phyloP scores from a whole-genome alignment of 2,888 invertebrate genomes.

The Strigamia crassipes region DNA sequence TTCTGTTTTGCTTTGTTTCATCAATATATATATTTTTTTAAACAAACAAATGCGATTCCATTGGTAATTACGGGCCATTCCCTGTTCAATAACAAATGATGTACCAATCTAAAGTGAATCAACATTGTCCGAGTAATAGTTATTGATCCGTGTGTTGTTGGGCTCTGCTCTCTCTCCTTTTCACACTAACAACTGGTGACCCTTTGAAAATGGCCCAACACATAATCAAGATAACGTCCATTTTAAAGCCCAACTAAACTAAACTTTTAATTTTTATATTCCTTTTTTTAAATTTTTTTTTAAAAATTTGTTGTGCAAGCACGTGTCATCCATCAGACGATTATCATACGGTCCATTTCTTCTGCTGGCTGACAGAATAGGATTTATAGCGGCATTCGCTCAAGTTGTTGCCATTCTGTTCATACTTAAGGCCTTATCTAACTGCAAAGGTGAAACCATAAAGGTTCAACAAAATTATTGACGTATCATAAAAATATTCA shows the following conservation, averaged over 20 bases:
- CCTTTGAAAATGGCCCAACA: not conserved
- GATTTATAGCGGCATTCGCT: not conserved
- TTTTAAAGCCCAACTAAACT: no score
- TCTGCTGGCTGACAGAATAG: not conserved
- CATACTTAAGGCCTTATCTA: not conserved
- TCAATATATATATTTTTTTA: not conserved
- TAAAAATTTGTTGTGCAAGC: no score
- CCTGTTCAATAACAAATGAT: not conserved
- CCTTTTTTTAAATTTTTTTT: no score
- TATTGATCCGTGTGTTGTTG: not conserved
- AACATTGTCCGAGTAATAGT: not conserved
- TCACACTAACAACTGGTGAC: not conserved
- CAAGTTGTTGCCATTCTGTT: slow-evolving; percentile 17
- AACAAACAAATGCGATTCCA: not conserved
- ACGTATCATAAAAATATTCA: not conserved
- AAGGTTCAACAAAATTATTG: not conserved
- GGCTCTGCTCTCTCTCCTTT: not conserved
- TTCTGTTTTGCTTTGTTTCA: not conserved
- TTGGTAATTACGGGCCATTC: not conserved
- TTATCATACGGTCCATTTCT: not conserved
- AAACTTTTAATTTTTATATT: no score
- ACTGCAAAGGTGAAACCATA: not conserved
- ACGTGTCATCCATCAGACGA: not conserved
- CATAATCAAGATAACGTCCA: not conserved
- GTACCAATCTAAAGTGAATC: not conserved